Evolutionary conservation across 2,113 vertebrate species (phyloP).

Genomic region (Pimephales promelas): DNA sequence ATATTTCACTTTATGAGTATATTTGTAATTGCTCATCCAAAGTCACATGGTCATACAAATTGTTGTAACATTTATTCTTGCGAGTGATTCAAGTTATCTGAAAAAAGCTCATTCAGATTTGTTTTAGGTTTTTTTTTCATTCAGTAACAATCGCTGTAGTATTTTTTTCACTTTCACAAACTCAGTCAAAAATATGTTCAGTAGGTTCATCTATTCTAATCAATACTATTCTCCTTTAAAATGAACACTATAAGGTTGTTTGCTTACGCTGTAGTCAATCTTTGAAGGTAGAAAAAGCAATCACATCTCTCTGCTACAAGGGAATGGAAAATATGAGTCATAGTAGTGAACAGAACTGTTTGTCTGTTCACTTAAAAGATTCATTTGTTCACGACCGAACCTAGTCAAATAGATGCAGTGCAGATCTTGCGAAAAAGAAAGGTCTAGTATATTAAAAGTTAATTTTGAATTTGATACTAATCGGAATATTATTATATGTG

Average conservation of each 20-base stretch:
- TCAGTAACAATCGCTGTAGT: background rate
- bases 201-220: background rate
- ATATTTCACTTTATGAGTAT: background rate
- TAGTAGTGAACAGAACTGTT: background rate
- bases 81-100: background rate
- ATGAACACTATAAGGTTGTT: background rate
- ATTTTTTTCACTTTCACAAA: background rate
- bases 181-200: background rate
- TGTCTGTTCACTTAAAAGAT: background rate
- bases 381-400: background rate
- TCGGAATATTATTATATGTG: background rate
- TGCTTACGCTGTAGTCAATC: background rate
- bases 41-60: background rate
- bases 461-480: background rate
- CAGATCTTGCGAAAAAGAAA: background rate
- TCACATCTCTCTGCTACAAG: background rate
- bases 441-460: background rate
- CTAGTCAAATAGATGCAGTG: background rate
- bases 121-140: background rate
- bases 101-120: background rate
- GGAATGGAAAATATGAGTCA: constrained; percentile 14
- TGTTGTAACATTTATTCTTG: background rate
- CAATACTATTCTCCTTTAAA: background rate
- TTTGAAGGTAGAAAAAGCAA: background rate
- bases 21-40: background rate